Base-by-base conservation (phyloP, 2,797 vertebrate species). In the Smutsia gigantea region DNA sequence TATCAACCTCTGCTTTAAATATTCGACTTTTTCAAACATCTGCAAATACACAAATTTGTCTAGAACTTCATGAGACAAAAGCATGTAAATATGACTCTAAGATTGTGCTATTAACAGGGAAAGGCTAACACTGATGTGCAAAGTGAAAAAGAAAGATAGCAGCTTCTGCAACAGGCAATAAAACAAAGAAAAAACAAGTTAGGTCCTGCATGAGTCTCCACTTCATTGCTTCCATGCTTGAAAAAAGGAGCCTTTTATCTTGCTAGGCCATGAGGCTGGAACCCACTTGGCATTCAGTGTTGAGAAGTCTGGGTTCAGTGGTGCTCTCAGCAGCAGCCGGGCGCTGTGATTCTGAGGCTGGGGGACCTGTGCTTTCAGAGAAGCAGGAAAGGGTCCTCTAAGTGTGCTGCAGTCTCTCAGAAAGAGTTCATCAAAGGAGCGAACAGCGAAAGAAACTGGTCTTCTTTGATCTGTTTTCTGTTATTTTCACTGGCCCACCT, bases 361-460 rank as follows among this genome's bases (percentile, higher is more conserved):
- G 98, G 97, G 97, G 97, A 98, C 98, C 98, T 98, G 98, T 98
- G 99, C 98, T 98, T 98, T 99, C 98, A 98, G 98, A 98, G 98
- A 98, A 98, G 98, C 98, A 98, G 97, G 98, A 98, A 98, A 98
- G 98, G 98, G 98, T 98, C 96, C 96, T 97, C 98, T 98, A 98
- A 98, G 98, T 98, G 97, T 98, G 98, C 98, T 98, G 98, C 98
- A 99, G 99, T 99, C 99, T 98, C 98, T 99, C 97, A 97, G 98
- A 97, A 97, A 96, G 96, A 98, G 98, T 98, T 98, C 98, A 98
- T 98, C 99, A 99, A 98, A 99, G 99, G 97, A 99, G 99, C 2
- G 98, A 99, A 97, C 99, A 99, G 97, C 99, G 99, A 97, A 99
- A 99, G 98, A 99, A 99, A 98, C 99, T 99, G 97, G 99, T 99